Base-by-base conservation (phyloP, 2,113 vertebrate species). In the Arizona elegans region DNA sequence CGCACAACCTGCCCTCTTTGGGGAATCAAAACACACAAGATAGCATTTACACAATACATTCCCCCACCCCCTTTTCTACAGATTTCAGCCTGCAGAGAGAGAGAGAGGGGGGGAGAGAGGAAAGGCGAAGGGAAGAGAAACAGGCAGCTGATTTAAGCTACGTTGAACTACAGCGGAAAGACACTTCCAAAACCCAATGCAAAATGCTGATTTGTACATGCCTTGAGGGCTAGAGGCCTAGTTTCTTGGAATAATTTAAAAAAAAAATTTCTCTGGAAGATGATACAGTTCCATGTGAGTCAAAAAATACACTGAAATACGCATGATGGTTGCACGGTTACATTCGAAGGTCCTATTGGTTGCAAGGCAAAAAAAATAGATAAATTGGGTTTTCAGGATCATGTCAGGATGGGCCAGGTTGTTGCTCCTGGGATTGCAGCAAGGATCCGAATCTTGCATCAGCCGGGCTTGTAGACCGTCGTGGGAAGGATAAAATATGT, bases 41-140 rank as follows among this genome's bases (percentile, higher is more conserved):
- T 29, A 12, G 4, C 29, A 65, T n/a, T 65, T 29, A 65, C 62
- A 65, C 58, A 26, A 10, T 2, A 21, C 58, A 59, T 59, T 59
- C 3, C 3, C 3, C 2, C 21, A 0, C 19, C 2, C 26, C 13
- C 29, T 65, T 65, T n/a, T n/a, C 62, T n/a, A 65, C 11, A 0
- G 11, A 13, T n/a, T 65, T 11, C 59, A 62, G 23, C 59, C 59
- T 62, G 59, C 59, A 59, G 21, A 21, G 58, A 59, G 8, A 24
- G 23, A 24, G 58, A 10, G 8, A 10, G 43, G 3, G 43, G 8
- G 43, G 3, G 43, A 23, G 17, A 7, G 23, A 8, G 4, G 59
- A 3, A 13, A n/a, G 11, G 10, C 3, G 1, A 62, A 62, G 24
- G 59, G 26, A 62, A 26, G 9, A 62, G 59, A 62, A 62, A 29